Evolutionary conservation across 2,888 invertebrate species (phyloP), one percentile per base, ranked within the genome.

Genomic region (Leptinotarsa tumamoca): DNA sequence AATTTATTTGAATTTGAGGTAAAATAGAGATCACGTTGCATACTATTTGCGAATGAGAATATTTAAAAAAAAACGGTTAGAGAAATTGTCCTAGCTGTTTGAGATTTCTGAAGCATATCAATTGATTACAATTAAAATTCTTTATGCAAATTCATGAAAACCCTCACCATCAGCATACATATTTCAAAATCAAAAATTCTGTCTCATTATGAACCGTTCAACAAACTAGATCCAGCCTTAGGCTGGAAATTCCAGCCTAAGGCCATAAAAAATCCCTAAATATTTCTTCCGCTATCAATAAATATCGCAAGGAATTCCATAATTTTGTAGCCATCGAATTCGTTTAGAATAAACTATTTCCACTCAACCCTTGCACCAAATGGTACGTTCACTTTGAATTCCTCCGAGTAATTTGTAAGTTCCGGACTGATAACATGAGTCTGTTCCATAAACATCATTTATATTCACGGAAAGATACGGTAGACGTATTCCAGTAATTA

Each of bases 401-500:
- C 68, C 68, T 52, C 71, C 67, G 71, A 75, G 67, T 75, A 72
- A 75, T 75, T 75, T 75, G 75, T 75, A 63, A 72, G 72, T 75
- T 75, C 68, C 75, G 75, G 71, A 68, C 71, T 52, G 71, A 68
- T 71, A 67, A 75, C 72, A 75, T 61, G 67, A 71, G 58, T 75
- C 68, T 71, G 71, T 71, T 52, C 27, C 72, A 72, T 75, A 75
- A 75, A 75, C 75, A 75, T 75, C 75, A 72, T 75, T 75, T 72
- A 72, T 72, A 68, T 68, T 63, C 33, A 63, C 33, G 15, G 43
- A 67, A 67, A 71, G 74, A 67, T 67, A 71, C 71, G 49, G 58
- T 58, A 67, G 51, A 63, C 63, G 63, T 63, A 63, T 63, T 63
- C 15, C 10, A 63, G 63, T 63, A 63, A 63, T 63, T 63, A 63